phyloP scores from a whole-genome alignment of 2,113 vertebrate genomes.

The Hypanus sabinus region DNA sequence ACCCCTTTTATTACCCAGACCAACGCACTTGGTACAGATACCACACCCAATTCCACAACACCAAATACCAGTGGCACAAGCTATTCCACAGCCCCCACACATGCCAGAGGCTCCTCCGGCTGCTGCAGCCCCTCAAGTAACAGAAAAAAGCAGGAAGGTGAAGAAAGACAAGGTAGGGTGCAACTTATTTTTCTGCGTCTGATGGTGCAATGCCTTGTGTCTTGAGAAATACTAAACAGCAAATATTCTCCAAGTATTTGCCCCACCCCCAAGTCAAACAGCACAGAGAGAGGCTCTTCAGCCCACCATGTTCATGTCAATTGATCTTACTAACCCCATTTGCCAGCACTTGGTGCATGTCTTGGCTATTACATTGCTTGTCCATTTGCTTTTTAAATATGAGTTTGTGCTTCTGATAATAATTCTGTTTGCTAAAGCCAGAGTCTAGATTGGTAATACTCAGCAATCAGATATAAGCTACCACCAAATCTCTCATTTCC shows the following conservation, averaged over 20 bases:
- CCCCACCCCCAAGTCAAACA: too few relatives aligned
- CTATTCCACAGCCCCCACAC: conserved; percentile 45
- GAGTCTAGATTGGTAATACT: too few relatives aligned
- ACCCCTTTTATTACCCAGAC: conserved; percentile 60
- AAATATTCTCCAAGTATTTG: not conserved
- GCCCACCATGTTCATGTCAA: too few relatives aligned
- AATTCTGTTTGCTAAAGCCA: too few relatives aligned
- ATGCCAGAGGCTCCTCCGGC: conserved; percentile 46
- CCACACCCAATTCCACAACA: conserved; percentile 43
- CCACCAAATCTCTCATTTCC: not conserved
- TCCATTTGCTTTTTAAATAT: too few relatives aligned
- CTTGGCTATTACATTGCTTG: too few relatives aligned
- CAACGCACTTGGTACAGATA: conserved; percentile 52
- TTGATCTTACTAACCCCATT: too few relatives aligned
- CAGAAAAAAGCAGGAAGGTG: conserved; percentile 75
- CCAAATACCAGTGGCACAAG: conserved; percentile 57
- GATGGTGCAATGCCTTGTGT: not conserved
- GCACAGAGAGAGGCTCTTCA: too few relatives aligned
- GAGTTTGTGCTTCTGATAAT: too few relatives aligned
- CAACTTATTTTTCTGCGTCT: not conserved
- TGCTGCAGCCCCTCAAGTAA: conserved; percentile 42
- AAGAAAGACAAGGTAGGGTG: conserved; percentile 83
- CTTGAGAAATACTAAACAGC: not conserved
- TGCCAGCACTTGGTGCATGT: too few relatives aligned
- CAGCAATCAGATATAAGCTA: too few relatives aligned